Percentiles rank a stretch among this genome's conserved stretches.
These are phyloP conservation scores for Galaxias olidus DNA, from an alignment of 2,797 vertebrate genomes.

Conservation along the genomic window DNA sequence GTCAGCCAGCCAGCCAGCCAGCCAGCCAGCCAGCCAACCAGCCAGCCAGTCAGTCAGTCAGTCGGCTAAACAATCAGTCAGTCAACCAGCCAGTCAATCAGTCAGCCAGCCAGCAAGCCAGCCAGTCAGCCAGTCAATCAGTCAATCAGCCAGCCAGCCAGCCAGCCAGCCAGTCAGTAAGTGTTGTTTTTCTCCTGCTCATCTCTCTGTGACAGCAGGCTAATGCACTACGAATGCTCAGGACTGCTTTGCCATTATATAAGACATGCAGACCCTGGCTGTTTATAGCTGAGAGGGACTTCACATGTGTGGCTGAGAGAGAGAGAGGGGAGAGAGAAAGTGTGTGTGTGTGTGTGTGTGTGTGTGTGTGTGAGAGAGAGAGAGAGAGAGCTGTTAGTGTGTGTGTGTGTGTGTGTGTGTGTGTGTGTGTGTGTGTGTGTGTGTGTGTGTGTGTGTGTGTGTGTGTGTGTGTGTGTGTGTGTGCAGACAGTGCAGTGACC, in stretches of 20 bases:
- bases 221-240: conserved; percentile 59
- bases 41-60: too few species aligned
- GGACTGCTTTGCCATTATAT: conserved; percentile 41
- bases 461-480: too few species aligned
- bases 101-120: too few species aligned
- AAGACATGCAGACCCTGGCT: conserved; percentile 36
- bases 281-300: conserved; percentile 32
- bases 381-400: neutral
- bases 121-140: too few species aligned
- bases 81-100: too few species aligned
- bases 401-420: neutral
- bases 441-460: neutral
- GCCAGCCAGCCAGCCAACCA: too few species aligned
- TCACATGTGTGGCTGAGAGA: conserved; percentile 27
- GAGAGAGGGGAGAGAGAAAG: conserved; percentile 37
- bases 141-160: too few species aligned
- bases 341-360: conserved; percentile 20
- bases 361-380: neutral
- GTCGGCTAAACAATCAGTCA: too few species aligned
- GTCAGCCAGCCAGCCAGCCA: too few species aligned
- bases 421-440: conserved; percentile 1
- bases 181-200: too few species aligned
- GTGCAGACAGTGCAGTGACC: neutral
- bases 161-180: too few species aligned
- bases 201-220: conserved; percentile 17